Base-by-base conservation (phyloP, 1,140 invertebrate genomes). In the Achatina immaculata region DNA sequence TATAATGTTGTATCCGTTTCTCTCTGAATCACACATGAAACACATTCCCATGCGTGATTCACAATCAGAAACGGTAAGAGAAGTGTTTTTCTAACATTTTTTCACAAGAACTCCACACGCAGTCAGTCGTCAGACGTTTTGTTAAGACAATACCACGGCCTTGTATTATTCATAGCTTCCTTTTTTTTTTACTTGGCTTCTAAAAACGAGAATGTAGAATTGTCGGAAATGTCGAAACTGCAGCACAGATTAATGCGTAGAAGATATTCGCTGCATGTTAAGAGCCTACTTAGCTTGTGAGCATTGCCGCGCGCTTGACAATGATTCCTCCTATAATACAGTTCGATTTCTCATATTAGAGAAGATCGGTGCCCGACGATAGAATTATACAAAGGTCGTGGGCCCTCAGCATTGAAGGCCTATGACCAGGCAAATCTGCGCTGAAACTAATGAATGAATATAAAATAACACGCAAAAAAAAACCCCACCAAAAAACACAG, bases 371-470 rank as follows among this genome's bases (percentile, higher is more conserved):
- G 16, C 28, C 6, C 7, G n/a, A 62, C 28, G n/a, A 31, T 62
- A 31, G 58, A 62, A 31, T 62, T 62, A 31, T 28, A 31, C n/a
- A 9, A 31, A 28, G 21, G 58, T 9, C 16, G 58, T 6, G n/a
- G 58, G 4, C 58, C n/a, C 28, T 28, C 4, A 16, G 58, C 58
- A 14, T n/a, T 55, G 28, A 34, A 31, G 19, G n/a, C 3, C 6
- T 2, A 28, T 1, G 16, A 62, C 4, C 16, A 28, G 3, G 28
- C 58, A 62, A 4, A 62, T 62, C 31, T 62, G 58, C 6, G 58
- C n/a, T 31, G 58, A 62, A 62, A 62, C 31, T 62, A 62, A 62
- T 62, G 58, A 62, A 62, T 28, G 58, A 62, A 62, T 31, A 62
- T 62, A 34, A 31, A 31, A 62, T 62, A 62, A 62, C n/a, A 62